Evolutionary conservation across 2,113 vertebrate genomes (phyloP).

Genomic region (Prinia subflava): DNA sequence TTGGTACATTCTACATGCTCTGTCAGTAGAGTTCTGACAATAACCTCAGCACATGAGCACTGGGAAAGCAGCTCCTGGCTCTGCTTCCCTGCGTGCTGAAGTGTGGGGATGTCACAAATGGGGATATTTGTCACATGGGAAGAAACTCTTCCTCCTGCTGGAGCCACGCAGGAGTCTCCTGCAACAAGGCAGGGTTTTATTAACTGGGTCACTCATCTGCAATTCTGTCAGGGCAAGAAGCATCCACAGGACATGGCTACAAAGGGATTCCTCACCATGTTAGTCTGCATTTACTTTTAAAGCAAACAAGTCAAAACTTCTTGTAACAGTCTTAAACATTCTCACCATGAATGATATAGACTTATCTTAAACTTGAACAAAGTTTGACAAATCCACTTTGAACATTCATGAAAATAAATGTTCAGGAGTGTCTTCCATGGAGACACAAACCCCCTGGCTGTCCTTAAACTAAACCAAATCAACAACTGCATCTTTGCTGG

Average conservation of each 20-base stretch:
- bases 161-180: not conserved
- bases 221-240: not conserved
- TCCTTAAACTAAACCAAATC: not conserved
- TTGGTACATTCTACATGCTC: slow-evolving; percentile 64
- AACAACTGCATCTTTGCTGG: not conserved
- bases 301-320: not conserved
- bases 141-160: not conserved
- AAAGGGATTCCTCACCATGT: not conserved
- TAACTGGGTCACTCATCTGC: not conserved
- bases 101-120: not conserved
- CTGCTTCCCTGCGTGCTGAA: not conserved
- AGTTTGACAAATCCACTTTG: not conserved
- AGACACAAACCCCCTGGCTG: not conserved
- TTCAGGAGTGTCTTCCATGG: not conserved
- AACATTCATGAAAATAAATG: not conserved
- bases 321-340: not conserved
- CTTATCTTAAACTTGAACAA: not conserved
- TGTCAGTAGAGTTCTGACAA: slow-evolving; percentile 58
- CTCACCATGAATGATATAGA: not conserved
- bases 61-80: not conserved
- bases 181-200: not conserved
- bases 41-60: not conserved
- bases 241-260: not conserved
- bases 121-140: not conserved
- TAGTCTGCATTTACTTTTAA: not conserved